Conservation (phyloP, 2,888 invertebrate genomes). For the Nemotelus nigrinus region DNA sequence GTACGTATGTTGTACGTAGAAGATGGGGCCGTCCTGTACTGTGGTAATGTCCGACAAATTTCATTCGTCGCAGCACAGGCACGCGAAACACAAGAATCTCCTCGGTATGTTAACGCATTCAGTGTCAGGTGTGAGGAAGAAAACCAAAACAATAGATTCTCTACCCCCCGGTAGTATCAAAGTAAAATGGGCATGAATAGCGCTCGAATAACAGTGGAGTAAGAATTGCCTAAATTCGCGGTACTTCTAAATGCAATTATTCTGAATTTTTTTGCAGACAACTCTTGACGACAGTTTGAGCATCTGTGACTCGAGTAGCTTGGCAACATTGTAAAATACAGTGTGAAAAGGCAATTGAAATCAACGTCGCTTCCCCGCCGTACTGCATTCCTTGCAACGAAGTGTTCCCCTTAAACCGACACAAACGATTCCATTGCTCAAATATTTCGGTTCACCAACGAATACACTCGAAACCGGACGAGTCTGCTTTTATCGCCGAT, state of each 20-base stretch:
- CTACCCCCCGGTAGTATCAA: no score
- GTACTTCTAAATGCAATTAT: no score
- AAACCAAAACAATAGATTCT: not conserved
- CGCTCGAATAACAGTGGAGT: no score
- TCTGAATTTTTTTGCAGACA: no score
- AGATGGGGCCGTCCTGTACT: no score
- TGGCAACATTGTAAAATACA: constrained; percentile 2
- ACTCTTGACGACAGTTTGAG: constrained; percentile 6
- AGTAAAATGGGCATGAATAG: no score
- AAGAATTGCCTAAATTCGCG: no score
- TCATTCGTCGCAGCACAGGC: not conserved
- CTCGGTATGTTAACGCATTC: not conserved
- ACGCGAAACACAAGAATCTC: not conserved
- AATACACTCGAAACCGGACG: constrained; percentile 16
- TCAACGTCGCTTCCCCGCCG: not conserved
- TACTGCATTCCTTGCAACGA: not conserved
- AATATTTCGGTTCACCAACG: not conserved
- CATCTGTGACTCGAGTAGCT: not conserved
- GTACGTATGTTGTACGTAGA: constrained; percentile 11
- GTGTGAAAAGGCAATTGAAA: no score
- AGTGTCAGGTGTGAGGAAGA: not conserved
- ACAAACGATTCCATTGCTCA: not conserved
- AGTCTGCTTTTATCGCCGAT: not conserved
- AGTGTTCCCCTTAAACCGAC: not conserved
- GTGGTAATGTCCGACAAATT: no score